Base-by-base conservation (phyloP, 2,113 vertebrate species). In the Toxotes chatareus region DNA sequence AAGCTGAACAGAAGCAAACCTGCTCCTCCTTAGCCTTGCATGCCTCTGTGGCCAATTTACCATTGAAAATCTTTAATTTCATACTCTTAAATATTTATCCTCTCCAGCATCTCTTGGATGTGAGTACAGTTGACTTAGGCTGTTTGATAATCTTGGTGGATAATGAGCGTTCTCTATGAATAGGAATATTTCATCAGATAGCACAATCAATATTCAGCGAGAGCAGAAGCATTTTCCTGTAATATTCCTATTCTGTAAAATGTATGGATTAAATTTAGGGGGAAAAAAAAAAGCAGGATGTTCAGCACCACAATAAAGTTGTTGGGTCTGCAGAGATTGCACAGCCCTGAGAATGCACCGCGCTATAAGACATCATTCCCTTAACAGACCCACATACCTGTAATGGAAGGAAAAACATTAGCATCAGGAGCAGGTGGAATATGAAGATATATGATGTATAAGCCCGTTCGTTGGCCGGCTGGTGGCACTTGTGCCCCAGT, bases 361-460 rank as follows among this genome's bases (percentile, higher is more conserved):
- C 10, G 10, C 44, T 51, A 56, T 38, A 34, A 7, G 9, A 59
- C 31, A 51, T 63, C 17, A 56, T 69, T 66, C 42, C 53, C 53
- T 59, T 56, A 46, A 21, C 44, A 8, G 23, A 72, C 72, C 74
- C 32, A 11, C 31, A 69, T 23, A 82, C 84, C 73, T 86, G 73
- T 64, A 44, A 69, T 60, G 42, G 68, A 51, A 62, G 71, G n/a
- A 55, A 80, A 82, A 49, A 36, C 68, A 78, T 79, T 55, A 77
- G 66, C 86, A 79, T 83, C 51, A 60, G 64, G 7, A 79, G 83
- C 85, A 88, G 83, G 72, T 86, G 83, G 66, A 56, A 42, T 49
- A 49, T 79, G 61, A 75, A 88, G 83, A 90, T 80, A 86, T 73
- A 83, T 79, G 71, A 81, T 76, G 36, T 83, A 53, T 32, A 23